Evolutionary conservation across 2,888 invertebrate genomes (phyloP), one percentile per base, ranked within the genome.

Genomic region (Drosophila ezoana): DNA sequence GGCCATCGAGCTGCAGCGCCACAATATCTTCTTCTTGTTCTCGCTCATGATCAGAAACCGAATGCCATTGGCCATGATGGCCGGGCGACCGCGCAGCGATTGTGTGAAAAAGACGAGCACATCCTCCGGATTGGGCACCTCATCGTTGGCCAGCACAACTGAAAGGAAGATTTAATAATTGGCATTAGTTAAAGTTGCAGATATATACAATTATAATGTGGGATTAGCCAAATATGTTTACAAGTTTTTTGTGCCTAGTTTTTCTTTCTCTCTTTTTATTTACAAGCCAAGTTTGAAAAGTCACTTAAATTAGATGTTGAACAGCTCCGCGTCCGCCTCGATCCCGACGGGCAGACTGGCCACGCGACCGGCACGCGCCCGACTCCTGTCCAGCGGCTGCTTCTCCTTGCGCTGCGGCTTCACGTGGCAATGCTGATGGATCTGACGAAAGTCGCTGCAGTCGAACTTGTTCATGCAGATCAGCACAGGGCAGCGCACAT

Each of bases 1-100:
- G 32, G 92, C 92, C 92, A 92, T 92, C 11, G 91, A 92, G 49
- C 92, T 92, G 76, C 92, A 92, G 18, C 92, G 90, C 92, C 92
- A 92, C 23, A 92, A 73, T 4, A 92, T 91, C 79, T 92, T 92
- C 79, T 91, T 92, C 61, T 90, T 91, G 72, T 92, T 92, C 76
- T 92, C 92, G 67, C 92, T 92, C 92, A 92, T 92, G n/a, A 92
- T 88, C 9, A 92, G 84, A 63, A 92, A 92, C 13, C 92, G 89
- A n/a, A 92, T 88, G 58, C 92, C 92, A 61, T 92, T 92, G 37
- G 92, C 92, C 89, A 92, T 90, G n/a, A 92, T 92, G 10, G 92
- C 92, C 0, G 92, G 92, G 4, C 92, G 90, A 10, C 92, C 92
- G 43, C 92, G 90, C 23, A 92, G 72, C 4, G 92, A 92, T 72